Evolutionary conservation across 2,113 vertebrate species (phyloP).

Genomic region (Arvicanthis niloticus): DNA sequence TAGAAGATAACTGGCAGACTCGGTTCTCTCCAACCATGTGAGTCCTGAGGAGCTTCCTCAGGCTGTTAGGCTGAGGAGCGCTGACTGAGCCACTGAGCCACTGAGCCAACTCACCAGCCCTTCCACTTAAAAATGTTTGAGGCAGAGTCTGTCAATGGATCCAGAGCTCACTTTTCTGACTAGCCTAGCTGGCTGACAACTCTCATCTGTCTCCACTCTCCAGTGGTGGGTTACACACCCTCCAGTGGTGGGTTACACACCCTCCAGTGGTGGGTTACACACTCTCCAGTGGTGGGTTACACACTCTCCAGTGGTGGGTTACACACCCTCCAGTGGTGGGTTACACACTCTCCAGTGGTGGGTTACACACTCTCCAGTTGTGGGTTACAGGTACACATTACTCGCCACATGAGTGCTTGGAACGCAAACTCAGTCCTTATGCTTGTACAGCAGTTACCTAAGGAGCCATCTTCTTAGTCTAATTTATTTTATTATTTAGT

Average conservation of each 20-base stretch:
- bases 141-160: background rate
- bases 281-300: too few relatives aligned
- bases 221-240: too few relatives aligned
- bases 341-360: too few relatives aligned
- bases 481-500: background rate
- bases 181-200: background rate
- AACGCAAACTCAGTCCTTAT: too few relatives aligned
- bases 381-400: too few relatives aligned
- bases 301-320: too few relatives aligned
- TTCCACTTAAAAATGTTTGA: background rate
- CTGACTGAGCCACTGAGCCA: background rate
- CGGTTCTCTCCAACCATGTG: background rate
- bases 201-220: background rate
- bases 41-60: background rate
- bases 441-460: too few relatives aligned
- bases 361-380: too few relatives aligned
- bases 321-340: too few relatives aligned
- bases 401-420: too few relatives aligned
- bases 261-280: too few relatives aligned
- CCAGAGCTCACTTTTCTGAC: background rate
- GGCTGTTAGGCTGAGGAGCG: background rate
- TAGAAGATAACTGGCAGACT: background rate
- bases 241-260: too few relatives aligned
- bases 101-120: background rate
- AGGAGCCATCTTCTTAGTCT: background rate